phyloP scores from a whole-genome alignment of 2,113 vertebrate genomes.

The Apteryx mantelli region DNA sequence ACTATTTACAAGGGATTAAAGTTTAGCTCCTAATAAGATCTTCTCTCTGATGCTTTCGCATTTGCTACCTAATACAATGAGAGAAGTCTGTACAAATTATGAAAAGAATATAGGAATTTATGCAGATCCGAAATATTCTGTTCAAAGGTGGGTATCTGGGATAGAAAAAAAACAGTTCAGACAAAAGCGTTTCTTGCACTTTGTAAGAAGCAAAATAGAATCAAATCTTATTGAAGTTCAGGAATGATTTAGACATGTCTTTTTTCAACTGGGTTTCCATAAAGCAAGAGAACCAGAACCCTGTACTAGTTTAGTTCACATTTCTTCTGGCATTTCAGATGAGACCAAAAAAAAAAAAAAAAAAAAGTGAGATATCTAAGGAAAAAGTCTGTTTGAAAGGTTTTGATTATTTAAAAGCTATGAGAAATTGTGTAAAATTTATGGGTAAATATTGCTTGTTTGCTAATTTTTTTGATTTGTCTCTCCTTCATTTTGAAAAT shows the following conservation, averaged over 20 bases:
- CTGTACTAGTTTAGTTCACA: not conserved
- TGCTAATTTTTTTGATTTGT: not conserved
- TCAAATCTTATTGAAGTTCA: not conserved
- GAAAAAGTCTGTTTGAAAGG: not conserved
- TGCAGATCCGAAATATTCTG: slow-evolving; percentile 10
- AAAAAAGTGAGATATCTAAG: not conserved
- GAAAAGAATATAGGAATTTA: slow-evolving; percentile 12
- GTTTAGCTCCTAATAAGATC: slow-evolving; percentile 57
- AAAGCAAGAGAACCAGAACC: not conserved
- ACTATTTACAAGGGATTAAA: slow-evolving; percentile 61
- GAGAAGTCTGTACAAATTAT: slow-evolving; percentile 27
- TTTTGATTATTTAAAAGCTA: not conserved
- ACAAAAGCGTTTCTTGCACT: slow-evolving; percentile 12
- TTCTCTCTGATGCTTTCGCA: slow-evolving; percentile 21
- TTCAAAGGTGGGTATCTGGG: not conserved
- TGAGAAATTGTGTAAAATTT: not conserved
- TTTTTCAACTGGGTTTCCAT: not conserved
- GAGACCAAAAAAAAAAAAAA: not conserved
- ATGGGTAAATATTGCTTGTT: not conserved
- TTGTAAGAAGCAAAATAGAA: not conserved
- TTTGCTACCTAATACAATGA: slow-evolving; percentile 23
- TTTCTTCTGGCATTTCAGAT: not conserved
- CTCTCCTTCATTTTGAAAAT: not conserved
- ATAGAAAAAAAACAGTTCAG: not conserved
- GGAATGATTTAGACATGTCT: not conserved